phyloP scores from a whole-genome alignment of 1,140 invertebrate genomes.

The Hyposmocoma kahamanoa region DNA sequence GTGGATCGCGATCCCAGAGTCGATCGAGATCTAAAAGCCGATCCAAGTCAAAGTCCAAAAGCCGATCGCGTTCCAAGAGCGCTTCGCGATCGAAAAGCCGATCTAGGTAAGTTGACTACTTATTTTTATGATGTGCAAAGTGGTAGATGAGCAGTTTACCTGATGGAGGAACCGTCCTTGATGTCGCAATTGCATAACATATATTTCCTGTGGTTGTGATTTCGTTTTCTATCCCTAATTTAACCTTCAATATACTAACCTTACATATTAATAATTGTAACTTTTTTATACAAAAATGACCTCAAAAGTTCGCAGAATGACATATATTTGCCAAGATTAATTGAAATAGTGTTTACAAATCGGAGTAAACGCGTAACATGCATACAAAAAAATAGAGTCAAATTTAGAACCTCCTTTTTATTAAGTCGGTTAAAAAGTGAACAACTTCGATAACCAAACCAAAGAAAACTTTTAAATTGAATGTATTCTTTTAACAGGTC shows the following conservation, averaged over 20 bases:
- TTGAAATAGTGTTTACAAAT: not conserved
- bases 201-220: no score
- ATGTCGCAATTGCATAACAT: no score
- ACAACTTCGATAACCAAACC: no score
- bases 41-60: constrained; percentile 40
- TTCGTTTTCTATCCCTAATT: not conserved
- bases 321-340: not conserved
- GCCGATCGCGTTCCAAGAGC: constrained; percentile 45
- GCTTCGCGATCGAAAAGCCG: constrained; percentile 30
- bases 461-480: no score
- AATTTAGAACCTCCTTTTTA: constrained; percentile 17
- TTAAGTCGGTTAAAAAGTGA: constrained; percentile 10
- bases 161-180: no score
- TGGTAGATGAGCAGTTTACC: no score
- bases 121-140: not conserved
- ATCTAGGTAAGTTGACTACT: not conserved
- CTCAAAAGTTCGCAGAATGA: not conserved
- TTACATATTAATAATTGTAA: not conserved
- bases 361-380: not conserved
- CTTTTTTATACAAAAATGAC: not conserved
- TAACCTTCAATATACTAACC: not conserved
- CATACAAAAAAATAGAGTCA: not conserved
- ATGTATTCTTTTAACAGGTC: constrained; percentile 18
- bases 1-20: constrained; percentile 40
- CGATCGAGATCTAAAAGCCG: constrained; percentile 37